These are phyloP conservation scores for Frankliniella intonsa DNA, from an alignment of 2,888 invertebrate species.

Conservation along the genomic window DNA sequence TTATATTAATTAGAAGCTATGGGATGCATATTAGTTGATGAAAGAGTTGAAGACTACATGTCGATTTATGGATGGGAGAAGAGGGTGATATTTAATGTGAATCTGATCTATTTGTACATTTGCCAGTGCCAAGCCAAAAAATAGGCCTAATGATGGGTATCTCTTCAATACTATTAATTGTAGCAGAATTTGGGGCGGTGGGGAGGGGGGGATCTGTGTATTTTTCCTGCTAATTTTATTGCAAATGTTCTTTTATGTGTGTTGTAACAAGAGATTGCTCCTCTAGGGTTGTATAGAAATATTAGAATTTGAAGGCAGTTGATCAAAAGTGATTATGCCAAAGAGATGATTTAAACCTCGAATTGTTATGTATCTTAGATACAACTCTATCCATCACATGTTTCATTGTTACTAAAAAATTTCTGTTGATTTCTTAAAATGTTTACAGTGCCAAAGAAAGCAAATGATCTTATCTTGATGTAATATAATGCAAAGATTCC, in stretches of 20 bases:
- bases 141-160: conserved; percentile 7
- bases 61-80: not conserved
- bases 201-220: not conserved
- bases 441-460: conserved; percentile 18
- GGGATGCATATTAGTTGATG: too few species aligned
- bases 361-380: conserved; percentile 16
- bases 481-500: not conserved
- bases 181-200: not conserved
- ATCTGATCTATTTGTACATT: not conserved
- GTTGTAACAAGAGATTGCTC: not conserved
- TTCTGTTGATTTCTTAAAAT: conserved; percentile 14
- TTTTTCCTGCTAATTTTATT: not conserved
- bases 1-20: not conserved
- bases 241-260: not conserved
- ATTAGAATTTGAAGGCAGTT: not conserved
- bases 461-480: not conserved
- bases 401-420: conserved; percentile 1
- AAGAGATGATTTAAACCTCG: not conserved
- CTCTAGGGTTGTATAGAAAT: not conserved
- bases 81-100: not conserved
- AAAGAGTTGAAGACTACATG: not conserved
- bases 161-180: not conserved
- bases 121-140: conserved; percentile 26
- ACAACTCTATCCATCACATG: conserved; percentile 12
- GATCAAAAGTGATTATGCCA: conserved; percentile 25